These are phyloP conservation scores for Sylvilagus floridanus DNA, from an alignment of 2,797 vertebrate species.

Conservation along the genomic window DNA sequence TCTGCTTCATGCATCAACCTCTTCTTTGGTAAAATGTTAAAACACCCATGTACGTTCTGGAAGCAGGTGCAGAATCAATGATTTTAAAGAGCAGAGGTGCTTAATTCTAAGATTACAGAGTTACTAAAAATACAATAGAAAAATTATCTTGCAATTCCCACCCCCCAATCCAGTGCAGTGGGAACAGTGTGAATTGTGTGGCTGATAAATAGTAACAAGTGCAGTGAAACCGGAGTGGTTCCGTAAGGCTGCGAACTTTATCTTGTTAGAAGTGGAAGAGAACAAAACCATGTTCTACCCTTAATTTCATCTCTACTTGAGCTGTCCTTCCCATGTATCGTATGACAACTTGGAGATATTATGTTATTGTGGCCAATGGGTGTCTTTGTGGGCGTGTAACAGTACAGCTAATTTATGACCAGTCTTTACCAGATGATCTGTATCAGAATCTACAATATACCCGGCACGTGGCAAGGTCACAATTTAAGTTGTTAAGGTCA, in stretches of 20 bases:
- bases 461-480: slow-evolving; percentile 94
- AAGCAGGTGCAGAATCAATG: slow-evolving; percentile 80
- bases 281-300: slow-evolving; percentile 79
- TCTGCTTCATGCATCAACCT: slow-evolving; percentile 75
- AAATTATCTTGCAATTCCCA: slow-evolving; percentile 71
- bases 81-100: slow-evolving; percentile 77
- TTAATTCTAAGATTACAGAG: slow-evolving; percentile 72
- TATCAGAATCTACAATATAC: slow-evolving; percentile 93
- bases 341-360: slow-evolving; percentile 88
- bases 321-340: slow-evolving; percentile 83
- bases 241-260: slow-evolving; percentile 83
- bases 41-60: slow-evolving; percentile 80
- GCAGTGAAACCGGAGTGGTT: slow-evolving; percentile 81
- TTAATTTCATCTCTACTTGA: slow-evolving; percentile 80
- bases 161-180: slow-evolving; percentile 38
- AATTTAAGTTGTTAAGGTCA: slow-evolving; percentile 94
- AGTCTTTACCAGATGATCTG: slow-evolving; percentile 90
- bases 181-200: slow-evolving; percentile 81
- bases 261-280: slow-evolving; percentile 81
- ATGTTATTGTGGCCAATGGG: slow-evolving; percentile 86
- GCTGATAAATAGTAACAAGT: slow-evolving; percentile 78
- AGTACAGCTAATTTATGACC: slow-evolving; percentile 92
- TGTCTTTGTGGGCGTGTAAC: slow-evolving; percentile 88
- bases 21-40: slow-evolving; percentile 80
- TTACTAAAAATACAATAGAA: slow-evolving; percentile 80